phyloP scores from a whole-genome alignment of 2,113 vertebrate species.

The Acinonyx jubatus region DNA sequence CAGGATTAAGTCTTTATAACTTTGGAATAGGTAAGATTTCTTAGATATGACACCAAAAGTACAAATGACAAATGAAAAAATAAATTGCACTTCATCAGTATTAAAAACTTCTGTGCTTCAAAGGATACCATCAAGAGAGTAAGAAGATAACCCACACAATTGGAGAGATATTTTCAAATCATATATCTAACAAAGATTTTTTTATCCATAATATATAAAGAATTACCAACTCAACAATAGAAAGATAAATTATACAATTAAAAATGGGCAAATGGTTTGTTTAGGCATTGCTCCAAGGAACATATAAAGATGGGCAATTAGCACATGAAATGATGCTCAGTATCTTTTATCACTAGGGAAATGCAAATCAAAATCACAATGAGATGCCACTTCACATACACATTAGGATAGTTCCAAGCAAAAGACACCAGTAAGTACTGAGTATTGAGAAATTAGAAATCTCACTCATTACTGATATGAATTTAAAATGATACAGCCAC shows the following conservation, averaged over 20 bases:
- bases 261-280: not conserved
- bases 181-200: not conserved
- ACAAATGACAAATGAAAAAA: not conserved
- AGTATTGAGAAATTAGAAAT: not conserved
- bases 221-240: not conserved
- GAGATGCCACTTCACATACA: not conserved
- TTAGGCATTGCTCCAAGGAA: not conserved
- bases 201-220: not conserved
- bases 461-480: not conserved
- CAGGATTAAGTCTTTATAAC: not conserved
- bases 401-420: not conserved
- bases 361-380: not conserved
- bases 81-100: not conserved
- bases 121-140: not conserved
- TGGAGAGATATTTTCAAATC: not conserved
- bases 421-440: not conserved
- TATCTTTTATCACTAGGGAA: not conserved
- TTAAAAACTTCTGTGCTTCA: not conserved
- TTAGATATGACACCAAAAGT: not conserved
- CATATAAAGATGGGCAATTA: not conserved
- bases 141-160: not conserved
- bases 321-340: not conserved
- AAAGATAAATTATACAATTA: not conserved
- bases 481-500: not conserved
- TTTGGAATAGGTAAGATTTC: not conserved